Evolutionary conservation across 2,797 vertebrate genomes (phyloP), one percentile per base, ranked within the genome.

Genomic region (Danio albolineatus): DNA sequence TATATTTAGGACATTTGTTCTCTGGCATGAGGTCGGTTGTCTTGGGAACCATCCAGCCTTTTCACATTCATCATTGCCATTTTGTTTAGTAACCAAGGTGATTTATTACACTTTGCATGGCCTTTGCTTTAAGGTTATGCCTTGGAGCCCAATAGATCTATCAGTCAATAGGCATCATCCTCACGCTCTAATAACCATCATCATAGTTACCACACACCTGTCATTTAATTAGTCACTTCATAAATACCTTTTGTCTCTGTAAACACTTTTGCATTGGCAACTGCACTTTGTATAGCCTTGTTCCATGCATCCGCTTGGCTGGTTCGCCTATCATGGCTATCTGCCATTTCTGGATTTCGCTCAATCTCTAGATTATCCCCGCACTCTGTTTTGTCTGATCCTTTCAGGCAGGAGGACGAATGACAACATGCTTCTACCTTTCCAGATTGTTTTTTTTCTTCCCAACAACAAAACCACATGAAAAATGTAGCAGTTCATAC

Each of bases 31-130:
- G 38, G 53, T 36, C 13, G 61, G 62, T 53, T 67, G 54, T 78
- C 56, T 70, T 41, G 39, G 56, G 28, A 72, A 56, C 54, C 13
- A 70, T 70, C 61, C 38, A 57, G 6, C 38, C 17, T 54, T 72
- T 78, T 70, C 71, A 38, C 65, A 57, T 53, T 71, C 12, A 48
- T n/a, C 10, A 17, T 72, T 81, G 39, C n/a, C 13, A 17, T 79
- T 78, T 84, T 57, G 51, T 14, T 56, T 67, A 36, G 75, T 80
- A 73, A 69, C 73, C 76, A 83, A 74, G 67, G 73, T 72, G 54
- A 85, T 78, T 6, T 4, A 13, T 81, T 56, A 77, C 49, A 77
- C 19, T 48, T 69, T 28, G 43, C 28, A 36, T 49, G 60, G 69
- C 39, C 57, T 74, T 38, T 64, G 44, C 21, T 74, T 66, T 12